Evolutionary conservation across 2,888 invertebrate genomes (phyloP).

Genomic region (Caenorhabditis japonica): DNA sequence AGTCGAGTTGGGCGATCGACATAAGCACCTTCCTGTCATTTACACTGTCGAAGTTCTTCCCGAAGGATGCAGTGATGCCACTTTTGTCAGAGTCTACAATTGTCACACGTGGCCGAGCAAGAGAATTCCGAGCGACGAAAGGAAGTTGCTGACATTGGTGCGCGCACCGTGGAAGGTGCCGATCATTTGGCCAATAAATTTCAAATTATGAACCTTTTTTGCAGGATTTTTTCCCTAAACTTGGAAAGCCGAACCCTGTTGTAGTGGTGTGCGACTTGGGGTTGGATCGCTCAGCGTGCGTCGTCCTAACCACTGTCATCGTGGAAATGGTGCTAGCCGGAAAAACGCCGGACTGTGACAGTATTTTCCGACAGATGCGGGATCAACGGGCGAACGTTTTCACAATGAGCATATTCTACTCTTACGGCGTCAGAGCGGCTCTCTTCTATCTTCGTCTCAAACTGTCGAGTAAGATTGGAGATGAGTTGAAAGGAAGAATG

Average conservation of each 20-base stretch:
- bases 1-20: constrained; percentile 11
- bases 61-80: constrained; percentile 20
- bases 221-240: constrained; percentile 4
- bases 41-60: constrained; percentile 23
- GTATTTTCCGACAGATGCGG: constrained; percentile 14
- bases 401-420: constrained; percentile 25
- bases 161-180: constrained; percentile 24
- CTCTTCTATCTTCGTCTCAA: constrained; percentile 21
- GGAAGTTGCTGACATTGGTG: constrained; percentile 27
- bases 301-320: constrained; percentile 25
- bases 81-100: constrained; percentile 10
- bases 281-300: constrained; percentile 31
- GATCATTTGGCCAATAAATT: too few species aligned
- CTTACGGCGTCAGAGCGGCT: constrained; percentile 23
- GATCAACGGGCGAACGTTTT: constrained; percentile 21
- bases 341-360: constrained; percentile 16
- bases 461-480: constrained; percentile 5
- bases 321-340: constrained; percentile 20
- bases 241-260: constrained; percentile 7
- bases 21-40: constrained; percentile 10
- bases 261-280: constrained; percentile 37
- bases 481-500: neutral
- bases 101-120: constrained; percentile 33
- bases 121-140: constrained; percentile 29
- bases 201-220: neutral